Percentiles rank a stretch among this genome's conserved stretches.
Conservation (phyloP, 2,113 vertebrate species). For the Cyprinodon tularosa region DNA sequence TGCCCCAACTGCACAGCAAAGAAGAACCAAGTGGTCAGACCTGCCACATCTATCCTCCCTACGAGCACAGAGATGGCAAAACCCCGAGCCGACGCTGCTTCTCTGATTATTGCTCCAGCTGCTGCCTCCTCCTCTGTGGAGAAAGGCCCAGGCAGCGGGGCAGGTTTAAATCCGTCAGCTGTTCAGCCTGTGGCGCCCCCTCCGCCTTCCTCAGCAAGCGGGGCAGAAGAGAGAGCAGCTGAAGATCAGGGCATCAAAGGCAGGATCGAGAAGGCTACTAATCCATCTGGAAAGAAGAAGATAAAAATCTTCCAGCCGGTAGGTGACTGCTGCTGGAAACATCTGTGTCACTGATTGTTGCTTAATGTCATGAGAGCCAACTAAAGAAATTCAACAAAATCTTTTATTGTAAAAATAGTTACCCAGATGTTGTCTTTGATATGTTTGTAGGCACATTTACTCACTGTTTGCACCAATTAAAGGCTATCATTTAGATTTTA, state of each 20-base stretch:
- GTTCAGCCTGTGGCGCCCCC: slow-evolving; percentile 1
- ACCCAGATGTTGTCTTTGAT: neutral
- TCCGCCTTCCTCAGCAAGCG: slow-evolving; percentile 50
- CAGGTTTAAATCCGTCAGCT: slow-evolving; percentile 39
- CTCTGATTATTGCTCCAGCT: slow-evolving; percentile 3
- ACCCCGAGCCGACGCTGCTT: slow-evolving; percentile 45
- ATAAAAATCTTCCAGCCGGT: slow-evolving; percentile 99
- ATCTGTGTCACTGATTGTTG: neutral
- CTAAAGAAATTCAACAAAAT: too few species aligned
- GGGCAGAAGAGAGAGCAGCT: slow-evolving; percentile 78
- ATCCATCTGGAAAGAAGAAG: slow-evolving; percentile 97
- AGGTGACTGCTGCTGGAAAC: slow-evolving; percentile 39
- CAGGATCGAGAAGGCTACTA: slow-evolving; percentile 95
- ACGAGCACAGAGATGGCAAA: slow-evolving; percentile 55
- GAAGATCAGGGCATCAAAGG: slow-evolving; percentile 97
- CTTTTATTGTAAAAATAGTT: neutral
- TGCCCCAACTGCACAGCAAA: slow-evolving; percentile 95
- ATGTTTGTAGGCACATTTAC: neutral
- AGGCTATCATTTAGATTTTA: neutral
- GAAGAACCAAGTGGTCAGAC: slow-evolving; percentile 81
- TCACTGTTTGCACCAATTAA: neutral
- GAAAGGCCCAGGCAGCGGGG: slow-evolving; percentile 22
- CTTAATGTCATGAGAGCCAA: too few species aligned
- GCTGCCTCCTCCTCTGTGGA: neutral
- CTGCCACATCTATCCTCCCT: slow-evolving; percentile 71